Percentiles rank a stretch among this genome's conserved stretches.
Conservation (phyloP, 2,888 invertebrate genomes). For the Xestia xanthographa region DNA sequence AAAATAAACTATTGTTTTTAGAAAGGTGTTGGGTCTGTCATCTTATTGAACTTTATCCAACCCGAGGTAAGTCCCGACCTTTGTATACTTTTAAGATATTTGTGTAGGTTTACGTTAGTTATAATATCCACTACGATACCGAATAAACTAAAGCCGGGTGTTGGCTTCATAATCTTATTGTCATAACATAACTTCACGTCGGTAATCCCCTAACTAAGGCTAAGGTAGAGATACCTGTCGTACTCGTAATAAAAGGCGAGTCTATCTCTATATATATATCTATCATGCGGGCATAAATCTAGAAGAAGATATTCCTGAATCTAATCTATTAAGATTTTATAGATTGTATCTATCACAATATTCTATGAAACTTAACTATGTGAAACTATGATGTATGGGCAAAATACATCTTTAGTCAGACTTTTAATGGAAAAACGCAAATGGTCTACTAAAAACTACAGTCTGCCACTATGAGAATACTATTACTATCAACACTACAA, state of each 20-base stretch:
- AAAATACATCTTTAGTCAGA: too few species aligned
- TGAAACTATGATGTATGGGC: too few species aligned
- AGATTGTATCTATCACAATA: too few species aligned
- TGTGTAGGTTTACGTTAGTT: neutral
- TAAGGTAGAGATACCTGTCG: neutral
- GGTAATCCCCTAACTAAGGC: neutral
- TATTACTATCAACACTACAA: too few species aligned
- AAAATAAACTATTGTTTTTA: slow-evolving; percentile 10
- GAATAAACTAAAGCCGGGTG: neutral
- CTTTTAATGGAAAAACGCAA: too few species aligned
- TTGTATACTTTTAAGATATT: slow-evolving; percentile 5
- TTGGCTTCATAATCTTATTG: neutral
- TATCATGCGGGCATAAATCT: too few species aligned
- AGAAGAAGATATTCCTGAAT: neutral
- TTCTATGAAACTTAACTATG: too few species aligned
- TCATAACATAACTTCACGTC: neutral
- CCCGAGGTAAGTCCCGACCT: neutral
- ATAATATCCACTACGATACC: neutral
- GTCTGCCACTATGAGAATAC: too few species aligned
- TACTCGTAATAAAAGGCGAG: neutral
- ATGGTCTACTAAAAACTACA: too few species aligned
- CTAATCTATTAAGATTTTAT: neutral
- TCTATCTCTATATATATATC: too few species aligned
- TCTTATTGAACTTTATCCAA: slow-evolving; percentile 23
- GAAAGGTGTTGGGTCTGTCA: slow-evolving; percentile 12